Percentiles rank a stretch among this genome's conserved stretches.
Conservation (phyloP, 2,113 vertebrate genomes). For the Toxostoma redivivum region DNA sequence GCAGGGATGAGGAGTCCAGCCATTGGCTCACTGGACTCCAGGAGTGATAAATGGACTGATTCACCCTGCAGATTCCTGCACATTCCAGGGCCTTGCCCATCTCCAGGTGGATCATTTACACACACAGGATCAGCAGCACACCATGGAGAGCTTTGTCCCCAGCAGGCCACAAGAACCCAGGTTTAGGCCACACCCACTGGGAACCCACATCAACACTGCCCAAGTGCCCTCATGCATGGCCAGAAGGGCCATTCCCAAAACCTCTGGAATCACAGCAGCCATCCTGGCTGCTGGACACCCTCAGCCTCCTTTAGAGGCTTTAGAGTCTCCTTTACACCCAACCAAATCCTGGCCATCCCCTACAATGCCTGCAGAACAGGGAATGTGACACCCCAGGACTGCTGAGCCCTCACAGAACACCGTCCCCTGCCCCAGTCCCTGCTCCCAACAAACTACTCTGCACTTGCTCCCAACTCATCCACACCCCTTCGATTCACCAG, state of each 20-base stretch:
- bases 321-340: neutral
- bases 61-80: neutral
- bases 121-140: neutral
- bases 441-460: neutral
- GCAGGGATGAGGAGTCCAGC: neutral
- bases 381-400: neutral
- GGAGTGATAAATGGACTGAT: neutral
- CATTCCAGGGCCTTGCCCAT: neutral
- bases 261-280: neutral
- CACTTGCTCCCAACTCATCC: neutral
- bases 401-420: neutral
- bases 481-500: neutral
- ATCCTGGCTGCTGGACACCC: neutral
- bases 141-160: neutral
- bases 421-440: neutral
- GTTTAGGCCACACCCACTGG: neutral
- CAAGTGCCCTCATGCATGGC: accelerated
- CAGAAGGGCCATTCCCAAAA: neutral
- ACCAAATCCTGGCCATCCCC: neutral
- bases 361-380: accelerated
- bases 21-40: neutral
- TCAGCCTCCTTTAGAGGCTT: neutral
- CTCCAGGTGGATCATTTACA: neutral
- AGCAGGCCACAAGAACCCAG: neutral
- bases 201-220: neutral